These are phyloP conservation scores for Pseudachorutes palmiensis DNA, from an alignment of 1,140 invertebrate genomes.

Conservation along the genomic window DNA sequence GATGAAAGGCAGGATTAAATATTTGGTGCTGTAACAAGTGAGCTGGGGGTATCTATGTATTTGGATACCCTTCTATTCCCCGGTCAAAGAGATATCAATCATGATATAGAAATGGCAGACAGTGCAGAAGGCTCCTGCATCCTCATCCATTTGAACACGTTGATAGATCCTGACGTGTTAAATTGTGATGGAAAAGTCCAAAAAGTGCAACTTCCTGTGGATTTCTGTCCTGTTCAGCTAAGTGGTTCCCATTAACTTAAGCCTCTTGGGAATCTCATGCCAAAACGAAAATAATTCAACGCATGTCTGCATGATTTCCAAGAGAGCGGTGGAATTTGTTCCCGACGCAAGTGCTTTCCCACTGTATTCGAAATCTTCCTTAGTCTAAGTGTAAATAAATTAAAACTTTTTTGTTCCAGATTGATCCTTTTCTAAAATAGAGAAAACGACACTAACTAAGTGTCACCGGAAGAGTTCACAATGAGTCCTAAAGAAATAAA, in stretches of 20 bases:
- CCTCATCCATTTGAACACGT: constrained; percentile 9
- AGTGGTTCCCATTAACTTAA: constrained; percentile 33
- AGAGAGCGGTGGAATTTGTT: not conserved
- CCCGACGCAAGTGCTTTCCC: not conserved
- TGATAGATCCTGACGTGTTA: constrained; percentile 30
- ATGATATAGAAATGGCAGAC: constrained; percentile 12
- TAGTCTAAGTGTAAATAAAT: too few species aligned
- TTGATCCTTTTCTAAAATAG: not conserved
- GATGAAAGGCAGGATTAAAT: too few species aligned
- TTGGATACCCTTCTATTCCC: not conserved
- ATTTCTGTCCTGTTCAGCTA: constrained; percentile 23
- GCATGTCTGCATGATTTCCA: not conserved
- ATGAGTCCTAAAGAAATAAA: not conserved
- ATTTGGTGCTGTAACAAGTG: not conserved
- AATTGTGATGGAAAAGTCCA: constrained; percentile 34
- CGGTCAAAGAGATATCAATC: constrained; percentile 19
- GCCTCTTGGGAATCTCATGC: constrained; percentile 21
- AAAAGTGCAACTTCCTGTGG: constrained; percentile 14
- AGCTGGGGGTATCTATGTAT: not conserved
- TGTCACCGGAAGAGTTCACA: not conserved
- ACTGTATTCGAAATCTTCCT: not conserved
- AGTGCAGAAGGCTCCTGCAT: not conserved
- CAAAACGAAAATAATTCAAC: not conserved
- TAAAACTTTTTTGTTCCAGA: too few species aligned
- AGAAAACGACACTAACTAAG: not conserved